These are phyloP conservation scores for Psammodynastes pulverulentus DNA, from an alignment of 2,113 vertebrate genomes.

Conservation along the genomic window DNA sequence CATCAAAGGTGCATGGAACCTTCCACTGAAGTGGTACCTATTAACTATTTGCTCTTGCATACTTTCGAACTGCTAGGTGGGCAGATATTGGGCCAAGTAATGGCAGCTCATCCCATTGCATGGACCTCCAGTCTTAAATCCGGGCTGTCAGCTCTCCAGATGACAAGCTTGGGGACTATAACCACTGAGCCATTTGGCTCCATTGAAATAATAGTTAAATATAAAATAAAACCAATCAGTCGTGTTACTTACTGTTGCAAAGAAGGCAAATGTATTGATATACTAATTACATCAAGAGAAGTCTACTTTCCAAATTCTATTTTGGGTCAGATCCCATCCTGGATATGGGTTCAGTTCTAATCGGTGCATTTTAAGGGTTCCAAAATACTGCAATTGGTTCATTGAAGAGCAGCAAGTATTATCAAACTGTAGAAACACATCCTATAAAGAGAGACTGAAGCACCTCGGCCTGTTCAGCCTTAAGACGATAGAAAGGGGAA, in stretches of 20 bases:
- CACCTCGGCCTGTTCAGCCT: neutral
- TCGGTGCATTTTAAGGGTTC: neutral
- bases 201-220: neutral
- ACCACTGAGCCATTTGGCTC: neutral
- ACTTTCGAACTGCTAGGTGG: neutral
- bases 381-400: neutral
- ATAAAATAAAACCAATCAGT: neutral
- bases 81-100: neutral
- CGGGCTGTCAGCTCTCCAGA: neutral
- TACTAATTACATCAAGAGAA: neutral
- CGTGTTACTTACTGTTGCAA: neutral
- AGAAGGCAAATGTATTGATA: neutral
- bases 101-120: neutral
- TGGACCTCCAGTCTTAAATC: neutral
- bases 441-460: neutral
- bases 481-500: neutral
- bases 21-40: neutral
- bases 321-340: neutral
- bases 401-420: neutral
- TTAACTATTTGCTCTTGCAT: neutral
- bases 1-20: neutral
- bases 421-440: neutral
- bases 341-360: neutral
- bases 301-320: neutral
- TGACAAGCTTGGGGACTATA: neutral